phyloP scores from a whole-genome alignment of 2,888 invertebrate genomes.

The Drosophila helvetica region DNA sequence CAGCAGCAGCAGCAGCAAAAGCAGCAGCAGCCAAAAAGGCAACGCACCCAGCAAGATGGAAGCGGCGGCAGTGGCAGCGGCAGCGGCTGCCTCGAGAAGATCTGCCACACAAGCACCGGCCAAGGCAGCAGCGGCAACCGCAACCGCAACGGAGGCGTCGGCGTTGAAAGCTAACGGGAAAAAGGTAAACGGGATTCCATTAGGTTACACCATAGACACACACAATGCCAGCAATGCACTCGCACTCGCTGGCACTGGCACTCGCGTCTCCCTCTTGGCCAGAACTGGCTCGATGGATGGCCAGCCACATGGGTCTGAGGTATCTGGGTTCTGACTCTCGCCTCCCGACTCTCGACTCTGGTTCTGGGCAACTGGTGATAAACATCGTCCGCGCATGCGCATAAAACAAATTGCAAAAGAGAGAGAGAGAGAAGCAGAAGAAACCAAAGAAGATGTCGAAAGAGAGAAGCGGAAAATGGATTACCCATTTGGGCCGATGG shows the following conservation, averaged over 20 bases:
- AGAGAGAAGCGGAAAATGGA: conserved; percentile 60
- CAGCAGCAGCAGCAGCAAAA: conserved; percentile 30
- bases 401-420: conserved; percentile 74
- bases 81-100: conserved; percentile 8
- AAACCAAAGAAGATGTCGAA: conserved; percentile 7
- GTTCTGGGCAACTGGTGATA: conserved; percentile 47
- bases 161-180: conserved; percentile 82
- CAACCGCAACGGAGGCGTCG: conserved; percentile 60
- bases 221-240: conserved; percentile 9
- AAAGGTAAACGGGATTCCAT: conserved; percentile 83
- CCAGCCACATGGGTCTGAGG: background rate
- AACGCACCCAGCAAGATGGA: conserved; percentile 33
- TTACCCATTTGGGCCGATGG: conserved; percentile 70
- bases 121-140: conserved; percentile 11
- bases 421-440: conserved; percentile 1
- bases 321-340: background rate
- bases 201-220: conserved; percentile 72
- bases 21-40: conserved; percentile 44
- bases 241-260: conserved; percentile 9
- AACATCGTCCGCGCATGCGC: conserved; percentile 69
- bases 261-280: conserved; percentile 20
- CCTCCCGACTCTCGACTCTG: background rate
- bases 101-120: conserved; percentile 26
- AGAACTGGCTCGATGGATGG: conserved; percentile 50
- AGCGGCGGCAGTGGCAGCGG: conserved; percentile 6